These are phyloP conservation scores for Aurelia aurita complex sp. Pacific DNA, from an alignment of 30 jellyfish, hydroid and myxozoan species.

Conservation along the genomic window DNA sequence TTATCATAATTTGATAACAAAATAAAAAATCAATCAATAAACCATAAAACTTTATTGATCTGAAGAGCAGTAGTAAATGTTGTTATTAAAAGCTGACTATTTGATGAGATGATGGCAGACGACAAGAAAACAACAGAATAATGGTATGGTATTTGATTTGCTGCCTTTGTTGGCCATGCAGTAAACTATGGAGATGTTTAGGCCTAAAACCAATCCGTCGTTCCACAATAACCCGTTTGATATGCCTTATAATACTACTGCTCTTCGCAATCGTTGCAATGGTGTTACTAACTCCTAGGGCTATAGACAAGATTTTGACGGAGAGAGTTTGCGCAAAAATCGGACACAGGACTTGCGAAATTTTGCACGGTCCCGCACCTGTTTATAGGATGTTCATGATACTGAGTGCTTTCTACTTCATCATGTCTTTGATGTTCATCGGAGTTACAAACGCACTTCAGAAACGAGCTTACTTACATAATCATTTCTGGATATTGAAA, in stretches of 20 bases:
- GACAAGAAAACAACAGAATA: neutral
- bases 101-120: too few species aligned
- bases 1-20: too few species aligned
- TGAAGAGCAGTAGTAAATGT: neutral
- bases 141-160: constrained; percentile 16
- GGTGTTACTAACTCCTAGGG: constrained; percentile 62
- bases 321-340: constrained; percentile 63
- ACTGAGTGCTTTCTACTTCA: constrained; percentile 37
- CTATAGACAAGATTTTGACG: constrained; percentile 25
- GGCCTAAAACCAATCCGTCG: constrained; percentile 51
- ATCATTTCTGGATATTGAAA: constrained; percentile 74
- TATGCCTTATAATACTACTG: constrained; percentile 23
- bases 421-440: constrained; percentile 51
- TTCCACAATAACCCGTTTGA: constrained; percentile 68
- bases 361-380: constrained; percentile 95
- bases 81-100: too few species aligned
- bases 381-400: constrained; percentile 82
- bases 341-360: constrained; percentile 73
- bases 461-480: constrained; percentile 67
- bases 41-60: neutral
- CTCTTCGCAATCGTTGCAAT: constrained; percentile 45
- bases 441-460: constrained; percentile 54
- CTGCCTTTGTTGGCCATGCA: constrained; percentile 72
- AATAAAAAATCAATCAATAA: too few species aligned
- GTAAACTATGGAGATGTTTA: constrained; percentile 56